Base-by-base conservation (phyloP, 2,888 invertebrate species). In the Elmis aenea region DNA sequence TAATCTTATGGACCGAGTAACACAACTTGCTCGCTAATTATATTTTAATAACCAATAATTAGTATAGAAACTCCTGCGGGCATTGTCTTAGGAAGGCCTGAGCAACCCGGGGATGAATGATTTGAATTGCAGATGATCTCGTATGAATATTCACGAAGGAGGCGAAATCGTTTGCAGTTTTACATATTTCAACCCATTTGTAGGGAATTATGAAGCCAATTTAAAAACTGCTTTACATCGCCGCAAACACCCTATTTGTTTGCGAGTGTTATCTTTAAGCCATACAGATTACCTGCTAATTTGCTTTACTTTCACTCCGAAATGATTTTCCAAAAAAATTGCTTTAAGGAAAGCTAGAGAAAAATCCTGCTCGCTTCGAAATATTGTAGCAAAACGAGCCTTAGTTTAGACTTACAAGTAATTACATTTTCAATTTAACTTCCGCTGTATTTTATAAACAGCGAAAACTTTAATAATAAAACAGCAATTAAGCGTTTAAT, bases 21-120 rank as follows among this genome's bases (percentile, higher is more conserved):
- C n/a, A n/a, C 11, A 29, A 29, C 14, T 15, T n/a, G 13, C 15
- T 29, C 13, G 11, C 10, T n/a, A 11, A 59, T 58, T 57, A 56
- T 54, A 49, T 52, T 58, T 58, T 61, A 57, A 61, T 59, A 59
- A 55, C 57, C 57, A 56, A 61, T 59, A 55, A 59, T 61, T 53
- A 56, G 58, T 38, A 33, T 20, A 29, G 30, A 29, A 38, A 33
- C 42, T 37, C 42, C 38, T 42, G 38, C 31, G 32, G 45, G 30
- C 46, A 42, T 47, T 43, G 48, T 50, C 50, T 51, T 44, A 46
- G 50, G 54, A 18, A 8, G 5, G 5, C 18, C 18, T 54, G 44
- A 46, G 46, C 51, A 53, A 45, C 39, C 48, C 41, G 42, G 41
- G 44, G 51, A 49, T 48, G 35, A 48, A 44, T 29, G 16, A 59